A percentile compares a stretch with the other conserved stretches of the same genome.
phyloP scores from a whole-genome alignment of 2,888 invertebrate species.

The Lagria hirta region DNA sequence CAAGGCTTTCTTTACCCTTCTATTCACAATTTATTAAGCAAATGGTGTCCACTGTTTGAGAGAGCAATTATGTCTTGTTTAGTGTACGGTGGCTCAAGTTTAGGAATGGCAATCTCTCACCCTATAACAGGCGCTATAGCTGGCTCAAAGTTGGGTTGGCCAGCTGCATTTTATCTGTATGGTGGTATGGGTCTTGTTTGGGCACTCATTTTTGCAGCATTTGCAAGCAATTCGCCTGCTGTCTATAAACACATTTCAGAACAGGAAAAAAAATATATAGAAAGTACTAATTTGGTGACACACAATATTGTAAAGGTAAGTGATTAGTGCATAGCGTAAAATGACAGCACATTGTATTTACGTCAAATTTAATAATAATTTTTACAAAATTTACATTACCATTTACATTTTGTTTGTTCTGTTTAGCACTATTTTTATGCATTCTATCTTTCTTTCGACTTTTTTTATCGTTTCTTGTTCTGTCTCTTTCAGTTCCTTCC shows the following conservation, averaged over 20 bases:
- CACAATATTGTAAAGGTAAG: too few relatives aligned
- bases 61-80: constrained; percentile 66
- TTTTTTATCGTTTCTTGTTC: too few relatives aligned
- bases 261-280: constrained; percentile 56
- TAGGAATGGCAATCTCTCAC: constrained; percentile 73
- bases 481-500: too few relatives aligned
- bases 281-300: background rate
- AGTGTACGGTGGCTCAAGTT: constrained; percentile 60
- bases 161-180: constrained; percentile 70
- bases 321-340: too few relatives aligned
- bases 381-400: too few relatives aligned
- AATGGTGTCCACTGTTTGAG: constrained; percentile 71
- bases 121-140: constrained; percentile 68
- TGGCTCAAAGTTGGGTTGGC: constrained; percentile 68
- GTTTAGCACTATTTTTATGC: too few relatives aligned
- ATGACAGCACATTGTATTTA: too few relatives aligned
- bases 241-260: constrained; percentile 59
- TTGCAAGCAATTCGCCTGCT: constrained; percentile 65
- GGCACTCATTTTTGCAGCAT: constrained; percentile 53
- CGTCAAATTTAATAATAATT: too few relatives aligned
- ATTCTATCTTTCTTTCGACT: too few relatives aligned
- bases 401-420: too few relatives aligned
- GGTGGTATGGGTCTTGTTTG: constrained; percentile 62
- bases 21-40: constrained; percentile 70
- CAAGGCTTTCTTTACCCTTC: constrained; percentile 72